Base-by-base conservation (phyloP, 2,113 vertebrate genomes). In the Myxocyprinus asiaticus region DNA sequence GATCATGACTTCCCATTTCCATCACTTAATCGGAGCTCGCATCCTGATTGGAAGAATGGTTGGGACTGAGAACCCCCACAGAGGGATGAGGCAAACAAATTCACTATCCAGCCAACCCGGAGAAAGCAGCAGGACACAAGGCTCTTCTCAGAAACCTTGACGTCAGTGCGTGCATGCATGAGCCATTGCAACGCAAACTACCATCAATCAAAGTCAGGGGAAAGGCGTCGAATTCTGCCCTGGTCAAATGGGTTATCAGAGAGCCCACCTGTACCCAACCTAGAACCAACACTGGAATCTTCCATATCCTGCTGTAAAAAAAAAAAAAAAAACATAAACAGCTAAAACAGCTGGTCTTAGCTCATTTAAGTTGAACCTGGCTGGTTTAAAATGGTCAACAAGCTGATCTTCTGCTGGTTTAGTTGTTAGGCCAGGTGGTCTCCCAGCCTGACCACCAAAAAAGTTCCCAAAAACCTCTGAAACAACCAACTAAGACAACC, bases 1-100 rank as follows among this genome's bases (percentile, higher is more conserved):
- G 50, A 64, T 78, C n/a, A 66, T 74, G 58, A 63, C 76, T 67
- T 55, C 33, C 15, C 58, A 82, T 82, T 78, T 75, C 6, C 55
- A 17, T 73, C 47, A 44, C 69, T 79, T 74, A 73, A 65, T 67
- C 22, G 7, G 48, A 10, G 58, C 48, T 66, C 63, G 76, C 55
- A 6, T 64, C 45, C 64, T 59, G 43, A 63, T 51, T 65, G 44
- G 64, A 33, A 15, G 62, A 51, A 65, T 33, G 10, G 43, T 65
- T 62, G 78, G 4, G 77, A 48, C 62, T 5, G 50, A 80, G 78
- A 58, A 72, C 78, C 78, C 78, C 78, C 68, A 73, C 11, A 12
- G 78, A 55, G 69, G 15, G 45, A 70, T 50, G 15, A 70, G 51
- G 78, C 78, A 73, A 80, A 73, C 62, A 80, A 4, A 76, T 42